Evolutionary conservation across 2,888 invertebrate genomes (phyloP).

Genomic region (Lordiphosa fenestrarum): DNA sequence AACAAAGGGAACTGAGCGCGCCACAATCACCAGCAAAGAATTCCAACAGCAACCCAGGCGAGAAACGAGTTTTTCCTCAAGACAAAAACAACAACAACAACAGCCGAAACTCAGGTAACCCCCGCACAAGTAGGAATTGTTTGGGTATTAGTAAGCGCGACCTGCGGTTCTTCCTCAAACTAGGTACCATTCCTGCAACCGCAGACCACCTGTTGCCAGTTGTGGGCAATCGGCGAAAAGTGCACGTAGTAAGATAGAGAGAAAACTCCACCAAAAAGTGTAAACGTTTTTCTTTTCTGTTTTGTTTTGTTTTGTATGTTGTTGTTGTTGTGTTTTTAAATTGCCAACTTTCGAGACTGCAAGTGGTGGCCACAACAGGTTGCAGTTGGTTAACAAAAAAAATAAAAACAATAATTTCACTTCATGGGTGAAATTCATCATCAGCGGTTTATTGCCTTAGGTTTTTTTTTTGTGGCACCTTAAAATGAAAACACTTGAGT

Average conservation of each 20-base stretch:
- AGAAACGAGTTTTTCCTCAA: conserved; percentile 59
- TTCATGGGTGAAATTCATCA: conserved; percentile 58
- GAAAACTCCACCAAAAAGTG: conserved; percentile 10
- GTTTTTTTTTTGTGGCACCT: conserved; percentile 10
- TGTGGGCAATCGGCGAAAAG: conserved; percentile 39
- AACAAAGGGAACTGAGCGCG: conserved; percentile 33
- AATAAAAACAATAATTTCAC: conserved; percentile 52
- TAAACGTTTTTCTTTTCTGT: no score
- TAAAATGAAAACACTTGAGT: conserved; percentile 5
- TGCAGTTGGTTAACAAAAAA: conserved; percentile 26
- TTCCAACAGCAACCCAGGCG: conserved; percentile 48
- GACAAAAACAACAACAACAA: conserved; percentile 48
- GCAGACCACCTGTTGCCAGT: conserved; percentile 60
- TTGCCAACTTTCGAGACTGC: conserved; percentile 47
- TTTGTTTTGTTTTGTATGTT: no score
- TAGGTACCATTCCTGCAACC: conserved; percentile 4
- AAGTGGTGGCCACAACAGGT: conserved; percentile 22
- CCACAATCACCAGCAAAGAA: conserved; percentile 67
- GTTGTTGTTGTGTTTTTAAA: no score
- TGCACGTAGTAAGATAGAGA: conserved; percentile 43
- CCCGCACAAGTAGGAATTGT: conserved; percentile 34
- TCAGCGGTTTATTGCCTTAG: conserved; percentile 33
- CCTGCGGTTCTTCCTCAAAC: neutral
- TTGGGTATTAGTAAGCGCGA: conserved; percentile 12
- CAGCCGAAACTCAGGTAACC: conserved; percentile 54